Evolutionary conservation across 2,888 invertebrate species (phyloP), one percentile per base, ranked within the genome.

Genomic region (Calameuta idolon): DNA sequence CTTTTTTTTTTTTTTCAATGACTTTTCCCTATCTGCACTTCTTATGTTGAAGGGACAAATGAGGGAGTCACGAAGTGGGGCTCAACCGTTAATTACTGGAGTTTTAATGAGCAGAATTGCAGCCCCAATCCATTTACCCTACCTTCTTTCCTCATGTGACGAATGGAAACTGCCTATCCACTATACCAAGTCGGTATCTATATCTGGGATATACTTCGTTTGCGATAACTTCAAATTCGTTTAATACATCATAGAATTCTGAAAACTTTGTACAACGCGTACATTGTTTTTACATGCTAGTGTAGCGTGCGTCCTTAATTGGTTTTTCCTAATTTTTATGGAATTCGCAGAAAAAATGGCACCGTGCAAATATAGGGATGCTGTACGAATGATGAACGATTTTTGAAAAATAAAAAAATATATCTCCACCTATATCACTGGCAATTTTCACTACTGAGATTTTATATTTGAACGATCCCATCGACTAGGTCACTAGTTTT

Each of bases 41-140:
- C 37, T 78, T 68, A 33, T 12, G 15, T 30, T n/a, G 12, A 79
- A 40, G 75, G 69, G 74, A 76, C 69, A 77, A 74, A 69, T 77
- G 69, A 23, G 76, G 37, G 68, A 68, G 40, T 31, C 69, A 31
- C 69, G 77, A 77, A 82, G 79, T 76, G 83, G 79, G 74, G 73
- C 55, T 78, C 76, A 69, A 37, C 76, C 78, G 81, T 85, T 85
- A 86, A 86, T 86, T 86, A 86, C 83, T 79, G 78, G 85, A 86
- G 85, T 86, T 86, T 86, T 86, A 86, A 86, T 85, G 86, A 86
- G 85, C 81, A 80, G 80, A 85, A 81, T 83, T 83, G 83, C 82
- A 80, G 82, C 79, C 82, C 79, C 74, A 75, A 78, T 80, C 79
- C 80, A 78, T 79, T 76, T 74, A 77, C 75, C 81, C 78, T 12